phyloP scores from a whole-genome alignment of 92 coral and sea anemone genomes.

The Montipora capitata region DNA sequence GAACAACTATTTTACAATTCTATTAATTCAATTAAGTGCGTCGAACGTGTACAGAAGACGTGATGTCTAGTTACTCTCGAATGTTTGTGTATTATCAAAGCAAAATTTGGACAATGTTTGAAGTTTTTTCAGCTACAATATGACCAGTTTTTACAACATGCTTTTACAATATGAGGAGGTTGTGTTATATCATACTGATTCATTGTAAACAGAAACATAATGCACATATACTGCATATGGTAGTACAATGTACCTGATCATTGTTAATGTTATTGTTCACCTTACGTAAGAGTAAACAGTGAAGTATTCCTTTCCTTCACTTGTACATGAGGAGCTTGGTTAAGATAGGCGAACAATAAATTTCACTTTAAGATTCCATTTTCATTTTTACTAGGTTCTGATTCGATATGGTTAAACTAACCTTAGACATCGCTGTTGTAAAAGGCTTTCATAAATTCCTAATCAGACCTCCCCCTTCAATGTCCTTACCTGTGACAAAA shows the following conservation, averaged over 20 bases:
- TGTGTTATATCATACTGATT: no score
- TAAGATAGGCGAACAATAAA: neutral
- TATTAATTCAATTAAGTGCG: no score
- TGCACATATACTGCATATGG: neutral
- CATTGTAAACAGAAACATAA: no score
- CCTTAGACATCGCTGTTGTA: constrained; percentile 29
- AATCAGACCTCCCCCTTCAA: constrained; percentile 59
- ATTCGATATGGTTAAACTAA: neutral
- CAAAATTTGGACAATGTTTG: no score
- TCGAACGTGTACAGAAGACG: no score
- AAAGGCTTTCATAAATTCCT: constrained; percentile 64
- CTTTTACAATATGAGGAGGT: no score
- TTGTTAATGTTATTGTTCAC: neutral
- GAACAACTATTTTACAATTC: no score
- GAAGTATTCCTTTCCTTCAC: neutral
- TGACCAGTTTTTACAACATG: no score
- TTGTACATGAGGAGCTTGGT: neutral
- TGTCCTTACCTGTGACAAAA: constrained; percentile 66
- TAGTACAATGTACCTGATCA: neutral
- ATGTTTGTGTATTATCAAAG: no score
- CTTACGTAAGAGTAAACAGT: neutral
- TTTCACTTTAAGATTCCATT: neutral
- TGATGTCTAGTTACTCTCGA: no score
- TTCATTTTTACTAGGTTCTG: neutral
- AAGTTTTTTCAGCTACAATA: no score